A percentile compares a stretch with the other conserved stretches of the same genome.
phyloP scores from a whole-genome alignment of 2,113 vertebrate genomes.

The Corydoras maculifer region DNA sequence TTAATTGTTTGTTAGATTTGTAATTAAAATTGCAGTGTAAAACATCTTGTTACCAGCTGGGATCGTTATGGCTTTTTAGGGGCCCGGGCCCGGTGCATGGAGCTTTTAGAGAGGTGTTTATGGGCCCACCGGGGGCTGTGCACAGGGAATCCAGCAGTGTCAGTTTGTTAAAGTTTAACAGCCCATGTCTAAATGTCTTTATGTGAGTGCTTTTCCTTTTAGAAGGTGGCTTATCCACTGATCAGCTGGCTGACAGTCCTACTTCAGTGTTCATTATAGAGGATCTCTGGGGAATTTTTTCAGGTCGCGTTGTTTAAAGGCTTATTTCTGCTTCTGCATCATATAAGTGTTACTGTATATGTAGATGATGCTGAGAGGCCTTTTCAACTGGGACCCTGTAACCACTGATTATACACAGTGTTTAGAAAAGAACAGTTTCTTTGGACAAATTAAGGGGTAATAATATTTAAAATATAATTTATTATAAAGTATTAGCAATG shows the following conservation, averaged over 20 bases:
- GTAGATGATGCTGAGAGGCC: too few relatives aligned
- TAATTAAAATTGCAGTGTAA: constrained; percentile 44
- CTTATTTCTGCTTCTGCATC: too few relatives aligned
- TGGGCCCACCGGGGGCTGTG: constrained; percentile 39
- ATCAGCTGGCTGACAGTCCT: not conserved
- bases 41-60: constrained; percentile 41
- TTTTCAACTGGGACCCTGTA: too few relatives aligned
- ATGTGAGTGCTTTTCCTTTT: constrained; percentile 22
- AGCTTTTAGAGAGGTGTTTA: constrained; percentile 30
- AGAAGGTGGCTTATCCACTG: not conserved
- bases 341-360: too few relatives aligned
- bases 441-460: too few relatives aligned
- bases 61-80: constrained; percentile 34
- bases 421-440: too few relatives aligned
- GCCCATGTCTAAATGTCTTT: constrained; percentile 27
- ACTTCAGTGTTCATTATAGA: too few relatives aligned
- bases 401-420: too few relatives aligned
- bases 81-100: constrained; percentile 4
- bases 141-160: constrained; percentile 27
- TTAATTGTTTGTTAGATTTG: constrained; percentile 49
- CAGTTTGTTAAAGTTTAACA: constrained; percentile 39
- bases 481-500: too few relatives aligned
- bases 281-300: too few relatives aligned
- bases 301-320: too few relatives aligned
- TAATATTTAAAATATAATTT: too few relatives aligned